Evolutionary conservation across 2,888 invertebrate genomes (phyloP).

Genomic region (Omphaloscelis lunosa): DNA sequence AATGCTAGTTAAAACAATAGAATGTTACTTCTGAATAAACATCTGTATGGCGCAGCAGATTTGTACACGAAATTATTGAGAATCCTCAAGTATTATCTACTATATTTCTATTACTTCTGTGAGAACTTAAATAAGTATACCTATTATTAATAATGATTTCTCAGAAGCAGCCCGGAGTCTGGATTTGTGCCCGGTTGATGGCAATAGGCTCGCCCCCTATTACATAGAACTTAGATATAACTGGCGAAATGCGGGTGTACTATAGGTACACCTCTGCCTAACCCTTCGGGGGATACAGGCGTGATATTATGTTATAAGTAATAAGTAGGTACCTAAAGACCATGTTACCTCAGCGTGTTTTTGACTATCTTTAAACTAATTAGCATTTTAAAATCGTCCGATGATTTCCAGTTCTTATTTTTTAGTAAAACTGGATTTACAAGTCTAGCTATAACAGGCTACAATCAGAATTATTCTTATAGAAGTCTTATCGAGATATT

Average conservation of each 20-base stretch:
- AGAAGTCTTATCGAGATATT: constrained; percentile 13
- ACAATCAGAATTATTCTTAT: background rate
- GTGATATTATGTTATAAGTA: background rate
- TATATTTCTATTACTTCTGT: too few species aligned
- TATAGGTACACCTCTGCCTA: background rate
- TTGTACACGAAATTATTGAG: background rate
- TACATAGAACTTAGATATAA: background rate
- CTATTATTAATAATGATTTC: background rate
- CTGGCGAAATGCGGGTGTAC: background rate
- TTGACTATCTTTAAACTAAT: constrained; percentile 10
- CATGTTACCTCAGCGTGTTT: background rate
- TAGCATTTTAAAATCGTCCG: constrained; percentile 10
- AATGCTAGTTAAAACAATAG: constrained; percentile 1
- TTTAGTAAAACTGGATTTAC: constrained; percentile 16
- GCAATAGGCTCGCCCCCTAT: background rate
- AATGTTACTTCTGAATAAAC: background rate
- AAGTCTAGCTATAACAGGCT: background rate
- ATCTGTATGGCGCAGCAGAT: background rate
- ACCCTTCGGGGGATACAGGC: background rate
- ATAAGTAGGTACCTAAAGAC: background rate
- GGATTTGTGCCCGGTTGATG: background rate
- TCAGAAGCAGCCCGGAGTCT: background rate
- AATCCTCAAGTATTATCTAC: background rate
- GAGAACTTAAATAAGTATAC: background rate
- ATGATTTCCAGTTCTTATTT: constrained; percentile 4